Base-by-base conservation (phyloP, 2,113 vertebrate genomes). In the Kryptolebias marmoratus region DNA sequence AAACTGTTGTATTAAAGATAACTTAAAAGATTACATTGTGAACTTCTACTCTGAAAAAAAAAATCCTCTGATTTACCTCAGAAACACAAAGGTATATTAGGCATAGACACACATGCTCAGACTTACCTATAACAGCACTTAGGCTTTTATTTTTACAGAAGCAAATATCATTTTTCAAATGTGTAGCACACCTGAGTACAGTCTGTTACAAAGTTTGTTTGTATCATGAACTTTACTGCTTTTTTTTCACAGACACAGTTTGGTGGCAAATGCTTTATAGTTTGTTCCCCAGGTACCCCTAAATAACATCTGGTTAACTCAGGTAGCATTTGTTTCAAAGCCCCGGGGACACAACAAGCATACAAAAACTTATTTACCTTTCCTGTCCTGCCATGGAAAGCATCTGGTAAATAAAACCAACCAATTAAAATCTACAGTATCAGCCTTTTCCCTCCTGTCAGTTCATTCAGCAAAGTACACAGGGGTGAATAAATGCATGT, bases 241-340 rank as follows among this genome's bases (percentile, higher is more conserved):
- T 69, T 28, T 67, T 49, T 72, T 62, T 44, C 22, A 28, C 47
- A 64, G 73, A 71, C 42, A 69, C 64, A 81, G 15, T 60, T 50
- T 68, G 62, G 49, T 63, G 57, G 45, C 63, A 73, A 63, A 85
- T 27, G 64, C 49, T 68, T 71, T 47, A 75, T 66, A 73, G 32
- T 80, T 64, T 71, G 60, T 77, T 73, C 82, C 87, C 72, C 2
- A 61, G 72, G 71, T 65, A 56, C 42, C 49, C 42, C 58, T 84
- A 75, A 87, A 87, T 81, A 87, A 89, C 89, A 89, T 86, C 77
- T 86, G 85, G 55, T 64, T 77, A 63, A 64, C 6, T 22, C 54
- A 75, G 48, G 56, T 87, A 75, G 39, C 79, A 81, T 86, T 88
- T 82, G 66, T 65, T 86, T 50, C 65, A 65, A 73, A 79, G 75